Evolutionary conservation across 2,888 invertebrate species (phyloP).

Genomic region (Papilio demoleus): DNA sequence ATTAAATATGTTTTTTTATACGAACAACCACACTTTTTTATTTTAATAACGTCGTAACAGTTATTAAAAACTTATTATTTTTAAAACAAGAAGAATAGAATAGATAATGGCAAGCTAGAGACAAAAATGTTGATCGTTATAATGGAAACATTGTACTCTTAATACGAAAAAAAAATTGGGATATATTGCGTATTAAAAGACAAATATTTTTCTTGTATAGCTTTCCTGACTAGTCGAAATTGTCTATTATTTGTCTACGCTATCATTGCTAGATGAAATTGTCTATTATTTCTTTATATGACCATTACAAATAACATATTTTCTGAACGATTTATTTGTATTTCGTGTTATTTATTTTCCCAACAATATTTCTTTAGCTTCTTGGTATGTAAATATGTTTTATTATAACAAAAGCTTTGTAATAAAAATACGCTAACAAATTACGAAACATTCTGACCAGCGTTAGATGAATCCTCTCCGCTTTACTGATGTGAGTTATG

Average conservation of each 20-base stretch:
- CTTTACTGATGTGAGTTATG: neutral
- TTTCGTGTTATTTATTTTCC: neutral
- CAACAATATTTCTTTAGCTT: neutral
- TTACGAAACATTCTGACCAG: conserved; percentile 6
- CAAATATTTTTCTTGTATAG: neutral
- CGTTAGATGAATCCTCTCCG: conserved; percentile 11
- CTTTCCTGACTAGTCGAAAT: conserved; percentile 1
- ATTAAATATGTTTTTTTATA: too few relatives aligned
- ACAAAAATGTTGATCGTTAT: neutral
- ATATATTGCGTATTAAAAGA: neutral
- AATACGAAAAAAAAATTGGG: neutral
- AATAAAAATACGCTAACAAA: conserved; percentile 14
- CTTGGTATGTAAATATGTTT: neutral
- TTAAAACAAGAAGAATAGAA: too few relatives aligned
- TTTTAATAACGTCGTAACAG: too few relatives aligned
- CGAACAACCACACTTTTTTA: too few relatives aligned
- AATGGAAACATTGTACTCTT: neutral
- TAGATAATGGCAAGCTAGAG: neutral
- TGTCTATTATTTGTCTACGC: conserved; percentile 4
- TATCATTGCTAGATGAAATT: neutral
- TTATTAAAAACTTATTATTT: too few relatives aligned
- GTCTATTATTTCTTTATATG: neutral
- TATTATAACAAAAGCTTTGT: neutral
- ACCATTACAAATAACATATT: neutral
- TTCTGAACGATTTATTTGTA: neutral